phyloP scores from a whole-genome alignment of 2,888 invertebrate species.

The Synanthedon formicaeformis region DNA sequence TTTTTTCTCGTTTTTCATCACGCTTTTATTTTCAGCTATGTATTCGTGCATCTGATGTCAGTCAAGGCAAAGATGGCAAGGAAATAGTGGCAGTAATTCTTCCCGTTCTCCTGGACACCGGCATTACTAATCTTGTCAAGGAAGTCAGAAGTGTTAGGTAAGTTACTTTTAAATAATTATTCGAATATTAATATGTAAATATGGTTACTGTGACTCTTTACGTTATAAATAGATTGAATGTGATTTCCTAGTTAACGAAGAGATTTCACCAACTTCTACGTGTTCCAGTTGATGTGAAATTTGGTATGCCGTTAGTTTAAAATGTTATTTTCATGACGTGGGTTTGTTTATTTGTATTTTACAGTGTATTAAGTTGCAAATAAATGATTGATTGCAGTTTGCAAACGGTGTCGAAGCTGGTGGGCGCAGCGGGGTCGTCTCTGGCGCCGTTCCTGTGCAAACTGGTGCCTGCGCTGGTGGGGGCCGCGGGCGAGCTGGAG shows the following conservation, averaged over 20 bases:
- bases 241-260: too few species aligned
- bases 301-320: too few species aligned
- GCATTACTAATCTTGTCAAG: conserved; percentile 81
- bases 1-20: neutral
- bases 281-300: too few species aligned
- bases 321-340: too few species aligned
- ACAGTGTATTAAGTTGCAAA: too few species aligned
- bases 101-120: conserved; percentile 83
- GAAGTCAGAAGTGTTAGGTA: conserved; percentile 84
- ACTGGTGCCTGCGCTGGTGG: conserved; percentile 85
- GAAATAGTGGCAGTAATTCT: conserved; percentile 80
- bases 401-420: conserved; percentile 87
- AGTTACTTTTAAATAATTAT: conserved; percentile 5
- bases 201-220: too few species aligned
- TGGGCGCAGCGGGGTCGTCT: conserved; percentile 77
- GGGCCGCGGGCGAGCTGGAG: conserved; percentile 89
- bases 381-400: conserved; percentile 62
- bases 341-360: too few species aligned
- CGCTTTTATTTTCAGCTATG: conserved; percentile 67
- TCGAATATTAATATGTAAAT: neutral
- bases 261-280: too few species aligned
- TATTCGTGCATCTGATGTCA: conserved; percentile 76
- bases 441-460: conserved; percentile 82
- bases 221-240: too few species aligned
- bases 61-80: conserved; percentile 79